A percentile compares a stretch with the other conserved stretches of the same genome.
Conservation (phyloP, 2,888 invertebrate genomes). For the Aphodius sticticus region DNA sequence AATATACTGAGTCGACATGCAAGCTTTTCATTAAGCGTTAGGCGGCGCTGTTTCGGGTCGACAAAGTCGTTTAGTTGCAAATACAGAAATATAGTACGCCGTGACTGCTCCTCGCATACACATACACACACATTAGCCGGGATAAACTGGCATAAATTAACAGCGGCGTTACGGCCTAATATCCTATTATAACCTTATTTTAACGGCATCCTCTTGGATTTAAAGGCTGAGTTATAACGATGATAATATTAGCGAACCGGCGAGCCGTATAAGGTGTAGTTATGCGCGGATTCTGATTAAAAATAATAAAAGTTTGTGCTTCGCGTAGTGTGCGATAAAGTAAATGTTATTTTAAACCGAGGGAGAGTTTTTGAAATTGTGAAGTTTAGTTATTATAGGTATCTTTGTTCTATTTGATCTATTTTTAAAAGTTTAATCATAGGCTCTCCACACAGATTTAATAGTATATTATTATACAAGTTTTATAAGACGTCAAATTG, state of each 20-base stretch:
- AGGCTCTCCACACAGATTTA: too few species aligned
- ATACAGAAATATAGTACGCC: not conserved
- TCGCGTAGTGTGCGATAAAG: too few species aligned
- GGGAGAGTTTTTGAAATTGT: too few species aligned
- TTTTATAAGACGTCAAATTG: too few species aligned
- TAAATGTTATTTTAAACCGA: too few species aligned
- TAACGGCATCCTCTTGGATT: constrained; percentile 22
- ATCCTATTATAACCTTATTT: constrained; percentile 25
- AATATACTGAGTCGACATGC: not conserved
- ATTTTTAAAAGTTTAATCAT: too few species aligned
- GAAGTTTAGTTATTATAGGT: too few species aligned
- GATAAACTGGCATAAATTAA: constrained; percentile 21
- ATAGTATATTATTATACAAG: too few species aligned
- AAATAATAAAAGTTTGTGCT: too few species aligned
- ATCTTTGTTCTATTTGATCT: too few species aligned
- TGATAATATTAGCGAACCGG: constrained; percentile 15
- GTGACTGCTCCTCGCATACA: constrained; percentile 12
- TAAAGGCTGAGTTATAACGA: constrained; percentile 21
- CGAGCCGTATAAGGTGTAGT: not conserved
- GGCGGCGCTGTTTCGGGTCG: not conserved
- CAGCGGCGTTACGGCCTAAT: constrained; percentile 21
- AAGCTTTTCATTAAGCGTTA: not conserved
- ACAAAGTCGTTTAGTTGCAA: not conserved
- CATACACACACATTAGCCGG: constrained; percentile 14
- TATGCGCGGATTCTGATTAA: too few species aligned